phyloP scores from a whole-genome alignment of 2,888 invertebrate genomes.

The Drosophila ezoana region DNA sequence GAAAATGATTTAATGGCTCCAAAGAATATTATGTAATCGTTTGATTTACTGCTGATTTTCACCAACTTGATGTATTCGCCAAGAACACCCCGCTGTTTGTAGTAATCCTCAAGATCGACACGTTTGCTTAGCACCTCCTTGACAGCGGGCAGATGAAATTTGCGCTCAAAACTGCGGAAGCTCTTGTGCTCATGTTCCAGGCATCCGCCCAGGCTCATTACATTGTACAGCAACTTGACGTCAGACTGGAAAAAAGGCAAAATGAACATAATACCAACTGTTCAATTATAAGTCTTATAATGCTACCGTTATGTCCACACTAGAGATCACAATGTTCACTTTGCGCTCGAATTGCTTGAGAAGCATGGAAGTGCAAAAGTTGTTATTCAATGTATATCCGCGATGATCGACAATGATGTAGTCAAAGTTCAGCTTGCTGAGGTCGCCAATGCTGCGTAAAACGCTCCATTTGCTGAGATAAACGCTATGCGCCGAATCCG shows the following conservation, averaged over 20 bases:
- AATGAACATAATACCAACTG: not conserved
- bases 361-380: conserved; percentile 82
- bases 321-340: conserved; percentile 82
- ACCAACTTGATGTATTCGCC: conserved; percentile 83
- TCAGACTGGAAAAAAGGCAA: conserved; percentile 70
- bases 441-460: conserved; percentile 77
- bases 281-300: not conserved
- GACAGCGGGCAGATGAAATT: conserved; percentile 80
- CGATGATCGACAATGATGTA: conserved; percentile 83
- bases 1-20: conserved; percentile 2
- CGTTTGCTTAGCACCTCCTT: conserved; percentile 77
- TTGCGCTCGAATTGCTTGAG: conserved; percentile 82
- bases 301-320: conserved; percentile 82
- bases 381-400: conserved; percentile 81
- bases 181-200: conserved; percentile 74
- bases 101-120: conserved; percentile 83
- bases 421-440: conserved; percentile 81
- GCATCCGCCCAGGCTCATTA: conserved; percentile 81
- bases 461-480: conserved; percentile 83
- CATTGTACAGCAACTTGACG: conserved; percentile 81
- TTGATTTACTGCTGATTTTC: conserved; percentile 31
- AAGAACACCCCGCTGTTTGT: conserved; percentile 82
- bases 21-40: conserved; percentile 23
- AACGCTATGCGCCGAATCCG: conserved; percentile 75
- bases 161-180: conserved; percentile 77